These are phyloP conservation scores for Apamea sordens DNA, from an alignment of 2,888 invertebrate genomes.

Conservation along the genomic window DNA sequence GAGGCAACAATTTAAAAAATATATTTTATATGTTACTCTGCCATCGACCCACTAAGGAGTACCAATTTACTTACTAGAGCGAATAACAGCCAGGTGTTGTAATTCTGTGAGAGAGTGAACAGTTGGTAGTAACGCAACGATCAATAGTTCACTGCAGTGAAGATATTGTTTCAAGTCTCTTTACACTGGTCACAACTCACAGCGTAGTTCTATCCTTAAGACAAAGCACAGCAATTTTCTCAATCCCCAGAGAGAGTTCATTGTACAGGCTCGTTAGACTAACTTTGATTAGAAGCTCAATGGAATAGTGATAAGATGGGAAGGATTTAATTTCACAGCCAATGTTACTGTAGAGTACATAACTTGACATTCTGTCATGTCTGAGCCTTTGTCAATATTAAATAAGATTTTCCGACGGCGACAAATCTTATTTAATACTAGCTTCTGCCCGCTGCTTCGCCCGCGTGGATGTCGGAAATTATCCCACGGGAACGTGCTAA, in stretches of 20 bases:
- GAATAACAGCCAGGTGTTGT: slow-evolving; percentile 7
- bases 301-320: background rate
- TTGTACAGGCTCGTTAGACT: background rate
- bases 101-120: slow-evolving; percentile 12
- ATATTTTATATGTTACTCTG: background rate
- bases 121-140: slow-evolving; percentile 8
- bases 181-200: background rate
- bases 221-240: background rate
- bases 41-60: background rate
- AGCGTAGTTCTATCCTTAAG: background rate
- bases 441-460: too few relatives aligned
- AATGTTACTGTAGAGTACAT: background rate
- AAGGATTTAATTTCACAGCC: background rate
- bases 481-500: too few relatives aligned
- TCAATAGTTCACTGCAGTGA: slow-evolving; percentile 30
- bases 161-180: slow-evolving; percentile 7
- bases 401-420: background rate
- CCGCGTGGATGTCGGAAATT: too few relatives aligned
- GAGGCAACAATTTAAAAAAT: too few relatives aligned
- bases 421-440: too few relatives aligned
- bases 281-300: background rate
- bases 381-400: background rate
- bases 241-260: background rate
- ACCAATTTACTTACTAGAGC: background rate
- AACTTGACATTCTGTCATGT: background rate